Evolutionary conservation across 2,797 vertebrate species (phyloP), one percentile per base, ranked within the genome.

Genomic region (Pantherophis vulpinus): DNA sequence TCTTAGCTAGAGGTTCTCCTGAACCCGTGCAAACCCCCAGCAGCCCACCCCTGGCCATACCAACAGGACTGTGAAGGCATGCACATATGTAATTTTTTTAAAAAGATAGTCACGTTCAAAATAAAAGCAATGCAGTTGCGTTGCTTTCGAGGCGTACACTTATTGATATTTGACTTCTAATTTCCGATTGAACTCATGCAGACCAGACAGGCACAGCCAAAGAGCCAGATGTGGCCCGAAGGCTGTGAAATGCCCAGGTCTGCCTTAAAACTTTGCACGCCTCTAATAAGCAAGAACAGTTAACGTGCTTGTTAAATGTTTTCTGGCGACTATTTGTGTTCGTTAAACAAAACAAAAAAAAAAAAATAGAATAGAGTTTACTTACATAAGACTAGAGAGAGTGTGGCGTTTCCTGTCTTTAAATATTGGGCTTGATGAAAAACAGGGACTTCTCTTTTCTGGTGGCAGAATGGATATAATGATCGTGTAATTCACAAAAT

Each of bases 401-500:
- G 74, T 42, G 29, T 9, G 2, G 27, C 66, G 42, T 94, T 95
- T 95, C 2, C 94, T 93, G 93, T 89, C 92, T 95, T 66, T 95
- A 93, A 94, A 94, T 87, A 47, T 6, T 0, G 10, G 92, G 8
- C 91, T 97, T 58, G 83, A 94, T 91, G 86, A 93, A 97, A 97
- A 96, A 25, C 66, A 74, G 23, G 16, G 0, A 11, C 23, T 25
- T 42, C 20, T 9, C 42, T 51, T 32, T 18, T 79, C n/a, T n/a
- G 20, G 37, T 74, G 18, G 32, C 95, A 95, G 93, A 86, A 90
- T 92, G 89, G 89, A 91, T 95, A 29, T 96, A 96, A 96, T 93
- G 95, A 94, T 95, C 0, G 0, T 87, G 58, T 96, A 96, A 96
- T 97, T 97, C 93, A 95, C 95, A 93, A 95, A 96, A 97, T 96